Evolutionary conservation across 2,113 vertebrate genomes (phyloP).

Genomic region (Ivindomyrus marchei): DNA sequence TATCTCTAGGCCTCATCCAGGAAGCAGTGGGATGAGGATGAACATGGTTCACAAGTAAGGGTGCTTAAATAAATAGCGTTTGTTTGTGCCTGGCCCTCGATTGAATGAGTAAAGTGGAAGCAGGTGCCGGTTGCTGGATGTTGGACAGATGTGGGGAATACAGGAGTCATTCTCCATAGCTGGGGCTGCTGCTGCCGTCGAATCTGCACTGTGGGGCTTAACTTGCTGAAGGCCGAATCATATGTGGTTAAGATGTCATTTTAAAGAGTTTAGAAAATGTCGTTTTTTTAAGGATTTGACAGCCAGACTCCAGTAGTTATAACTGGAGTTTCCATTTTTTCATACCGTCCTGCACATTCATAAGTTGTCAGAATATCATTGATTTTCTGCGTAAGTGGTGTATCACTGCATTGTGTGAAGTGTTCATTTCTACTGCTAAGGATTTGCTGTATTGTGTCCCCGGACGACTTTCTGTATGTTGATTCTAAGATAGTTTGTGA

Average conservation of each 20-base stretch:
- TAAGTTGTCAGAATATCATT: background rate
- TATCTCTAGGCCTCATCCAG: slow-evolving; percentile 69
- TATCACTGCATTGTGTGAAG: background rate
- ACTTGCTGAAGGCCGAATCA: background rate
- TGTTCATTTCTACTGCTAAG: background rate
- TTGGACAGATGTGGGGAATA: background rate
- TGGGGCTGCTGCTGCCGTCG: background rate
- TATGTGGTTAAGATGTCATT: background rate
- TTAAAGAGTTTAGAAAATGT: background rate
- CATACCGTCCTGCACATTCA: background rate
- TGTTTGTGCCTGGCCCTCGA: background rate
- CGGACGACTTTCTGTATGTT: background rate
- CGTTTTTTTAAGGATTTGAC: background rate
- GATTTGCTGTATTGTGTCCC: background rate
- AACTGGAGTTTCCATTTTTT: background rate
- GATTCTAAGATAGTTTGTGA: background rate
- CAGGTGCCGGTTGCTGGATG: background rate
- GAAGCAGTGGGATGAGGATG: slow-evolving; percentile 76
- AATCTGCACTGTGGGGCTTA: background rate
- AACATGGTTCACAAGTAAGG: slow-evolving; percentile 63
- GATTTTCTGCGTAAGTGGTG: background rate
- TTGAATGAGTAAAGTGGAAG: background rate
- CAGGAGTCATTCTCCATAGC: background rate
- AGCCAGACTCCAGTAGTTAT: background rate
- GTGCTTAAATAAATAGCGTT: background rate